Evolutionary conservation across 2,888 invertebrate genomes (phyloP).

Genomic region (Aphelenchoides bicaudatus): DNA sequence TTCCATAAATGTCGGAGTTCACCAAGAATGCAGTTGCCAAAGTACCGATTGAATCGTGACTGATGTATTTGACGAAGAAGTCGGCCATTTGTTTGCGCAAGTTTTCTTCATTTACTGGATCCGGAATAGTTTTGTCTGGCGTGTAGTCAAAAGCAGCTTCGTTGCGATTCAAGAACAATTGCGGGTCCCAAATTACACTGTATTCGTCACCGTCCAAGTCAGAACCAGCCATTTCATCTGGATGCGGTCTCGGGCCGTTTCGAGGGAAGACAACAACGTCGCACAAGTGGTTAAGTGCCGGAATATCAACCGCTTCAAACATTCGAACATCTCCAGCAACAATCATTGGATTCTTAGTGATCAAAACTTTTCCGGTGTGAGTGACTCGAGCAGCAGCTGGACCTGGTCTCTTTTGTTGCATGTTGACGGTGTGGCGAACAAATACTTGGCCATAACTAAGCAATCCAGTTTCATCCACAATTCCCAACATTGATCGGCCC

Average conservation of each 20-base stretch:
- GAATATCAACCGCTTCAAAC: slow-evolving; percentile 57
- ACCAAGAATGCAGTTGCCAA: slow-evolving; percentile 60
- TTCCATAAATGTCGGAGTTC: slow-evolving; percentile 57
- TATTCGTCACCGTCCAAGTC: slow-evolving; percentile 64
- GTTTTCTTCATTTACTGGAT: slow-evolving; percentile 14
- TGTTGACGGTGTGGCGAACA: slow-evolving; percentile 45
- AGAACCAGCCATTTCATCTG: slow-evolving; percentile 63
- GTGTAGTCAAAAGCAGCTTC: slow-evolving; percentile 46
- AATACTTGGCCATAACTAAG: slow-evolving; percentile 54
- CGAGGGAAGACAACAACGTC: slow-evolving; percentile 64
- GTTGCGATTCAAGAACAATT: slow-evolving; percentile 57
- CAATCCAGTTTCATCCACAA: slow-evolving; percentile 52
- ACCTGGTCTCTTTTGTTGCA: slow-evolving; percentile 25
- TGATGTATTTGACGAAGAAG: slow-evolving; percentile 60
- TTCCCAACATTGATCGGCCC: slow-evolving; percentile 52
- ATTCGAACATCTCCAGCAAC: slow-evolving; percentile 62
- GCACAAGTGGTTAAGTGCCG: slow-evolving; percentile 50
- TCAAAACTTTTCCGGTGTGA: slow-evolving; percentile 56
- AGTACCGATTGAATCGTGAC: slow-evolving; percentile 58
- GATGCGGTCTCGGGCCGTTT: slow-evolving; percentile 61
- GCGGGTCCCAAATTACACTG: slow-evolving; percentile 61
- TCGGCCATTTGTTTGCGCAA: slow-evolving; percentile 39
- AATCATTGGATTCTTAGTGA: slow-evolving; percentile 63
- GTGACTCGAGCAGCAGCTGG: slow-evolving; percentile 30
- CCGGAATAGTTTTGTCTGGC: not conserved